These are phyloP conservation scores for Machimus rusticus DNA, from an alignment of 2,888 invertebrate genomes.

Conservation along the genomic window DNA sequence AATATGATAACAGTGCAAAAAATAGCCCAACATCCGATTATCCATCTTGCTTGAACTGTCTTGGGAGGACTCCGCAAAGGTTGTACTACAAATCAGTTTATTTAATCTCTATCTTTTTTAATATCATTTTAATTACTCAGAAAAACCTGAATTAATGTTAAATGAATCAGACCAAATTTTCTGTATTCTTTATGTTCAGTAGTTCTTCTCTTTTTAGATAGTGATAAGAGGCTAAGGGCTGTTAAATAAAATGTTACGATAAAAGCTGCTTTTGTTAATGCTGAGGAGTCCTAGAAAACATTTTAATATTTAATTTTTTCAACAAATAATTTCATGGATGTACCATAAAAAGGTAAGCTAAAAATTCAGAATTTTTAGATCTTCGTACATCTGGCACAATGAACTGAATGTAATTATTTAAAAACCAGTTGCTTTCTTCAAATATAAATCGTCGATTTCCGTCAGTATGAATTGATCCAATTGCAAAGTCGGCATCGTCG, in stretches of 20 bases:
- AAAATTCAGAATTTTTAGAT: neutral
- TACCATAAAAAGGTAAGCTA: conserved; percentile 8
- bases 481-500: conserved; percentile 42
- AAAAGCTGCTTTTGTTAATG: conserved; percentile 28
- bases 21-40: conserved; percentile 40
- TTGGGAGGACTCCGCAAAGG: conserved; percentile 2
- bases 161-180: neutral
- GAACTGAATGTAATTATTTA: conserved; percentile 40
- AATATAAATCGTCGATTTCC: conserved; percentile 8
- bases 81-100: conserved; percentile 34
- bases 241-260: conserved; percentile 4
- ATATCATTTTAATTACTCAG: conserved; percentile 23
- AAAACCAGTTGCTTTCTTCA: conserved; percentile 42
- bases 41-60: conserved; percentile 30
- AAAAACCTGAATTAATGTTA: conserved; percentile 11
- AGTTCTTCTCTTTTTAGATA: neutral
- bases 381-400: conserved; percentile 18
- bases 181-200: neutral
- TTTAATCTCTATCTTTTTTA: neutral
- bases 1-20: conserved; percentile 42
- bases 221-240: neutral
- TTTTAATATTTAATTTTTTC: neutral
- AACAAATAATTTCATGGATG: neutral
- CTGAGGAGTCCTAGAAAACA: conserved; percentile 10
- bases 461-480: conserved; percentile 44